Conservation (phyloP, 2,113 vertebrate genomes). For the Macheiramphus alcinus region DNA sequence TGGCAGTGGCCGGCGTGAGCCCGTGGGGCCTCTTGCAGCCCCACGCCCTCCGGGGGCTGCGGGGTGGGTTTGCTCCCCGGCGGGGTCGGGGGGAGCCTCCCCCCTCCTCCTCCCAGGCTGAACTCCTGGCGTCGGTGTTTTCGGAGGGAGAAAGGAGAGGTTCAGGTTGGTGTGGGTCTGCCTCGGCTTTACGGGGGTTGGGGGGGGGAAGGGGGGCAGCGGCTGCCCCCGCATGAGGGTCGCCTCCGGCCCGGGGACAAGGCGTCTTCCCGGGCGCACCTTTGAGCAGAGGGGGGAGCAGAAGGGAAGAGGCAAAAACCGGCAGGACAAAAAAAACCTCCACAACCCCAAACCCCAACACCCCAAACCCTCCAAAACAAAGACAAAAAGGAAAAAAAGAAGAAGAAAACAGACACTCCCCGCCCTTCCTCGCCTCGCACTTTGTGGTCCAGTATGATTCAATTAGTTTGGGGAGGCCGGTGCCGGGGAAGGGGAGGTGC, state of each 20-base stretch:
- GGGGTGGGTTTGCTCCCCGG: too few species aligned
- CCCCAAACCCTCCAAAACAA: neutral
- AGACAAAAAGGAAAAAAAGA: neutral
- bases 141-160: neutral
- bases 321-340: neutral
- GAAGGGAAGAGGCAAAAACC: neutral
- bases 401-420: neutral
- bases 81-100: accelerated
- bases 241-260: too few species aligned
- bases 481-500: neutral
- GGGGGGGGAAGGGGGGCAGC: neutral
- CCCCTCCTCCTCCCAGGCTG: neutral
- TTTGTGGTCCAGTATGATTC: neutral
- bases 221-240: neutral
- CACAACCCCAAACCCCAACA: neutral
- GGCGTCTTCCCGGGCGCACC: neutral
- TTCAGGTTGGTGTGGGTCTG: neutral
- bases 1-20: neutral
- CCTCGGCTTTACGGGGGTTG: neutral
- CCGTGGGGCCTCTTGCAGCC: too few species aligned
- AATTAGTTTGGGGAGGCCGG: neutral
- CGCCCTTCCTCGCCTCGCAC: neutral
- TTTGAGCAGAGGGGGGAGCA: neutral
- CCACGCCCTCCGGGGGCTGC: neutral
- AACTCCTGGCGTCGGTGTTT: neutral